phyloP scores from a whole-genome alignment of 1,140 invertebrate genomes.

The Leucophenga varia region DNA sequence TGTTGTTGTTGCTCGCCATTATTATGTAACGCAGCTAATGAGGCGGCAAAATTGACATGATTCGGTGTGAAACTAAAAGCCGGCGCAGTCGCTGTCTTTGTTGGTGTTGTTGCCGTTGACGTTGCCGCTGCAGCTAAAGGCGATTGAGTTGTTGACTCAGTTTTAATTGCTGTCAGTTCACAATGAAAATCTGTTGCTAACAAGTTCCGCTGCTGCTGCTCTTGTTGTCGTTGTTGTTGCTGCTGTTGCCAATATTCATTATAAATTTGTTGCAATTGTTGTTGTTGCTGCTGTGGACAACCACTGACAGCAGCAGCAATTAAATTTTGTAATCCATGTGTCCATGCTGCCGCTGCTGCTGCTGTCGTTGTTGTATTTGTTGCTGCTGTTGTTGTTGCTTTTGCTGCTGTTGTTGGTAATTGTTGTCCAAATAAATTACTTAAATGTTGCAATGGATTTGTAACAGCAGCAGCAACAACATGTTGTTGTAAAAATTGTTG shows the following conservation, averaged over 20 bases:
- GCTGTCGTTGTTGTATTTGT: neutral
- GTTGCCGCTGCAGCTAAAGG: constrained; percentile 15
- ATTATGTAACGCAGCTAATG: constrained; percentile 51
- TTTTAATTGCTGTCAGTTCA: constrained; percentile 37
- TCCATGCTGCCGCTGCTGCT: constrained; percentile 10
- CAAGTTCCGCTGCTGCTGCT: neutral
- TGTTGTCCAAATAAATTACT: constrained; percentile 48
- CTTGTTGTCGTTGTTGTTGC: constrained; percentile 8
- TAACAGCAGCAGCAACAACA: constrained; percentile 21
- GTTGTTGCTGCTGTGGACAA: constrained; percentile 31
- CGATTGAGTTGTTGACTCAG: constrained; percentile 50
- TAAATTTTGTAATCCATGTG: constrained; percentile 41
- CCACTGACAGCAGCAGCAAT: constrained; percentile 46
- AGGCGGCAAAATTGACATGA: constrained; percentile 51
- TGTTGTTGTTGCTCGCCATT: constrained; percentile 23
- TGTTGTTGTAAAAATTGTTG: constrained; percentile 45
- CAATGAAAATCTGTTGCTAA: neutral
- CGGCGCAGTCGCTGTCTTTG: constrained; percentile 16
- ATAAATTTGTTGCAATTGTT: neutral
- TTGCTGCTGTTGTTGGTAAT: constrained; percentile 16
- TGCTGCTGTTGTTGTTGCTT: constrained; percentile 1
- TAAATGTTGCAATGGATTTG: constrained; percentile 41
- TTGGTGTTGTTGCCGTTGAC: constrained; percentile 13
- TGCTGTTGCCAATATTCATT: constrained; percentile 12
- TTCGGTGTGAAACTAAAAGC: constrained; percentile 42